Percentiles rank a stretch among this genome's conserved stretches.
Evolutionary conservation across 2,113 vertebrate genomes (phyloP).

Genomic region (Oxyruncus cristatus): DNA sequence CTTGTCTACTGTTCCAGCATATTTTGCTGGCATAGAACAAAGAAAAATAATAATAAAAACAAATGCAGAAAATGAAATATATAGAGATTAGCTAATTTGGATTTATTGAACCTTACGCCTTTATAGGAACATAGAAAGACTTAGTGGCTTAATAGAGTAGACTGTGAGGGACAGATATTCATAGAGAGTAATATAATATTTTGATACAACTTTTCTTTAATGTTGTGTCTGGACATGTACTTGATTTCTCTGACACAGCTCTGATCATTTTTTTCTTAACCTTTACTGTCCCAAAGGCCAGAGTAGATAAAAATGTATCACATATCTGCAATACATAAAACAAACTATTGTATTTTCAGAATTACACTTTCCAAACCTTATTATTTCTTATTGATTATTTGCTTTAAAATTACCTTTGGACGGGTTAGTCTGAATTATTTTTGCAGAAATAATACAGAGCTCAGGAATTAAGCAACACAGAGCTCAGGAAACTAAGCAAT

Average conservation of each 20-base stretch:
- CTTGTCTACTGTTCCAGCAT: background rate
- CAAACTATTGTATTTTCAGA: background rate
- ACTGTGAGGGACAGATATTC: background rate
- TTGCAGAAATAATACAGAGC: background rate
- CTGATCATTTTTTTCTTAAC: background rate
- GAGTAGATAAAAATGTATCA: background rate
- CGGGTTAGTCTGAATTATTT: accelerated
- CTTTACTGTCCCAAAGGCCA: background rate
- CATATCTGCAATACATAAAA: background rate
- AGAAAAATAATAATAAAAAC: background rate
- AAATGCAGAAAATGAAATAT: background rate
- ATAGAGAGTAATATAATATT: background rate
- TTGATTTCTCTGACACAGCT: background rate
- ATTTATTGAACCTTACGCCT: background rate
- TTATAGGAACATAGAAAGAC: background rate
- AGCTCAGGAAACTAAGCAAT: background rate
- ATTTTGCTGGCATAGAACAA: background rate
- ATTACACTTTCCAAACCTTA: background rate
- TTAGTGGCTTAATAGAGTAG: background rate
- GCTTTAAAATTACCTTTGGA: background rate
- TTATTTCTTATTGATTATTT: background rate
- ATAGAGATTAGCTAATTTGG: background rate
- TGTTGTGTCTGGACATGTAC: background rate
- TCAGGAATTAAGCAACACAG: background rate
- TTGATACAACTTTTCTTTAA: background rate